Conservation (phyloP, 2,113 vertebrate species). For the Speoplatyrhinus poulsoni region DNA sequence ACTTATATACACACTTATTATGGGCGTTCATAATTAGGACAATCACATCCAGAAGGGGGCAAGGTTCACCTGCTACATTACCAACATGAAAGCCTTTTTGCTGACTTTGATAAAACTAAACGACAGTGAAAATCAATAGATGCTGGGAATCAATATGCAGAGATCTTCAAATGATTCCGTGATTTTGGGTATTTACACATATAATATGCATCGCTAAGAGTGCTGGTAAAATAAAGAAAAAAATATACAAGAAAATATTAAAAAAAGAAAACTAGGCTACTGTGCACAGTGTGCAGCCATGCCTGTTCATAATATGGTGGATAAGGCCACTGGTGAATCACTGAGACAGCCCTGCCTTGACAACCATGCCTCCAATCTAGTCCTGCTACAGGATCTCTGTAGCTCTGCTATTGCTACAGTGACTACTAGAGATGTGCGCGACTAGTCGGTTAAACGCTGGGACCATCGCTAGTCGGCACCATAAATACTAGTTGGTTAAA, state of each 20-base stretch:
- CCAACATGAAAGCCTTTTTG: neutral
- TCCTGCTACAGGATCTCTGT: constrained; percentile 9
- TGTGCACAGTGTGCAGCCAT: neutral
- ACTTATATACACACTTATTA: too few species aligned
- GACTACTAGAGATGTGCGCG: neutral
- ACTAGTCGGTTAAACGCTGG: too few species aligned
- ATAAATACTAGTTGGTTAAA: too few species aligned
- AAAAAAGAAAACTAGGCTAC: neutral
- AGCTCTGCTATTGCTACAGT: neutral
- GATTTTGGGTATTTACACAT: neutral
- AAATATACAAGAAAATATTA: too few species aligned
- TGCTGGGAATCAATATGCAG: neutral
- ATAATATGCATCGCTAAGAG: neutral
- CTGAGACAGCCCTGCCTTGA: neutral
- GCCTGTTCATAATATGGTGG: neutral
- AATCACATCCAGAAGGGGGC: too few species aligned
- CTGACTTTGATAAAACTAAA: constrained; percentile 3
- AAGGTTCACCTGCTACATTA: too few species aligned
- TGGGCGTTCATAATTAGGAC: too few species aligned
- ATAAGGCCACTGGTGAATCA: constrained; percentile 1
- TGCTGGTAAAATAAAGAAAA: neutral
- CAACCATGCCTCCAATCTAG: neutral
- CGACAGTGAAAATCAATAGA: constrained; percentile 11
- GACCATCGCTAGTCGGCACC: too few species aligned
- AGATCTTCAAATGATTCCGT: neutral